Evolutionary conservation across 2,888 invertebrate genomes (phyloP), one percentile per base, ranked within the genome.

Genomic region (Apamea anceps): DNA sequence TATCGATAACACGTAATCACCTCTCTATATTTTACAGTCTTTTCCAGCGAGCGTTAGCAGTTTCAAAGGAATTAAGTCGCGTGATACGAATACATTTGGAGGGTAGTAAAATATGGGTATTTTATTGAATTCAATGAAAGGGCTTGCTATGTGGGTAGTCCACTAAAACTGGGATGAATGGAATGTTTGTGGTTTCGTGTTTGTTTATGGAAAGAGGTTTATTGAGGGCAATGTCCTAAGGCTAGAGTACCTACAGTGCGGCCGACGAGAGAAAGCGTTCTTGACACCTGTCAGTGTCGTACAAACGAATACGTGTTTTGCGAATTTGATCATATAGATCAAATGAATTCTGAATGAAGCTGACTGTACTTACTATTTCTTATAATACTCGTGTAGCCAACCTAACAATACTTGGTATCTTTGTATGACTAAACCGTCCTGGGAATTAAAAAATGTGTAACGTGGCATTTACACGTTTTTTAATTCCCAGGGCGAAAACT

Each of bases 21-120:
- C 77, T 85, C 87, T 75, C 90, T 92, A 92, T 88, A 89, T 90
- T 92, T 90, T 89, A 90, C 87, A 87, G 83, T 76, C 80, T 85
- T 86, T 89, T 91, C 90, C 89, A 90, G 87, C 87, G n/a, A 42
- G 70, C 76, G 84, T 82, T 80, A 80, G 74, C 85, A 85, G 42
- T 89, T 90, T 82, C 75, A 77, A 84, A 87, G 70, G 84, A 84
- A 89, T 90, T 82, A 88, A 82, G 45, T 77, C 72, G 75, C 90
- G 89, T 90, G 87, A 81, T 84, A 70, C 75, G 90, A 90, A 88
- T 86, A 80, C 67, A 88, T 88, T 89, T 79, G 21, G 45, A 63
- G 57, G 45, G 28, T 63, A 60, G 73, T 87, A 77, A 82, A 79
- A 75, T 84, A 82, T 80, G 54, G 67, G 72, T 45, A 7, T 78